Evolutionary conservation across 1,140 invertebrate genomes (phyloP).

Genomic region (Maniola jurtina): DNA sequence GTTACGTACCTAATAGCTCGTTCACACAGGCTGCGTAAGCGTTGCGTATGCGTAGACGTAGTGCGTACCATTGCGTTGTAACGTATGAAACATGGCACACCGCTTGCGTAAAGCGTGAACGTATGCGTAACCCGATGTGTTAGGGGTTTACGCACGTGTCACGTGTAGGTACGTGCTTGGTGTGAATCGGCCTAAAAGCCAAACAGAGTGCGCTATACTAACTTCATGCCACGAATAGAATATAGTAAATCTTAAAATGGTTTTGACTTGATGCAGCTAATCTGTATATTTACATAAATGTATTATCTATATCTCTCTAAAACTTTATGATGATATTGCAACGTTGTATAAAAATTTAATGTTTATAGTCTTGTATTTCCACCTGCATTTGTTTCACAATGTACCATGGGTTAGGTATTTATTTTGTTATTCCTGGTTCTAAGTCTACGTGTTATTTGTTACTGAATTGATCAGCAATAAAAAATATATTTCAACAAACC

Average conservation of each 20-base stretch:
- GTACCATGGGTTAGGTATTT: slow-evolving; percentile 74
- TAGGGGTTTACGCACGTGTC: no score
- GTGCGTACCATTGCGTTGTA: no score
- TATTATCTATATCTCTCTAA: slow-evolving; percentile 65
- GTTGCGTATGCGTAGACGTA: no score
- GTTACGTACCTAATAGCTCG: no score
- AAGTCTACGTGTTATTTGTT: slow-evolving; percentile 76
- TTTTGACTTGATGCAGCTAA: slow-evolving; percentile 18
- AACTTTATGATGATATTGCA: slow-evolving; percentile 48
- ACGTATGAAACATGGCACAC: no score
- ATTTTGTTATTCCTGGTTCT: slow-evolving; percentile 75
- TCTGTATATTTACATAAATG: slow-evolving; percentile 61
- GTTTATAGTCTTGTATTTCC: slow-evolving; percentile 46
- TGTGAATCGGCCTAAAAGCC: no score
- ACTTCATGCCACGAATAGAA: no score
- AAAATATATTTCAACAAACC: slow-evolving; percentile 66
- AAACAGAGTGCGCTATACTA: no score
- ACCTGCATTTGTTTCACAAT: slow-evolving; percentile 60
- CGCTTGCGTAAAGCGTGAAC: no score
- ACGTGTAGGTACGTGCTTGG: no score
- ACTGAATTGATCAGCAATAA: slow-evolving; percentile 72
- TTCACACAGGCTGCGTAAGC: no score
- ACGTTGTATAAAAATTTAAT: slow-evolving; percentile 48
- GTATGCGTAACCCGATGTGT: no score
- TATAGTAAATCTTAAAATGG: not conserved